Conservation (phyloP, 35 echinoderm and acorn worm species). For the Ptychodera flava region DNA sequence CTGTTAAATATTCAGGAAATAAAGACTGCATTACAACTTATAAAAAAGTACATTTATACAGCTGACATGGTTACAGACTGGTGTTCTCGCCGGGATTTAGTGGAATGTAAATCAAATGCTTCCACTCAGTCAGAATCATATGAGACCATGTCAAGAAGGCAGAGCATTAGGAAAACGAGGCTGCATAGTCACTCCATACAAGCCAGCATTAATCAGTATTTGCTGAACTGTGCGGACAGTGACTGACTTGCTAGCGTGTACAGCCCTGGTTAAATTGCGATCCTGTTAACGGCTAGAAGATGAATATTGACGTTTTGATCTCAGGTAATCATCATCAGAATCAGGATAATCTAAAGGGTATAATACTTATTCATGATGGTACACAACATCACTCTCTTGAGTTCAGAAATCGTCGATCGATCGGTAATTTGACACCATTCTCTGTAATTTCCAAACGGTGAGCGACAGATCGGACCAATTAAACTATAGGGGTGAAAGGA, state of each 20-base stretch:
- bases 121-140: background rate
- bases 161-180: background rate
- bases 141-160: too few relatives aligned
- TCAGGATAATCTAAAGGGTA: too few relatives aligned
- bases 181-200: background rate
- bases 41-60: background rate
- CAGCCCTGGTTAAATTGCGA: too few relatives aligned
- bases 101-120: background rate
- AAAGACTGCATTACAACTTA: background rate
- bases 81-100: background rate
- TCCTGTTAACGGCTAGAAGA: too few relatives aligned
- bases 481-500: background rate
- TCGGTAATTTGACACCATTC: too few relatives aligned
- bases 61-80: background rate
- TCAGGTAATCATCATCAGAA: too few relatives aligned
- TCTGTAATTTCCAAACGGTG: too few relatives aligned
- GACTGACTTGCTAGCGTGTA: too few relatives aligned
- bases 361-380: background rate
- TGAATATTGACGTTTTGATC: too few relatives aligned
- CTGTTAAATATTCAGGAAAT: background rate
- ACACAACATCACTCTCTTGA: too few relatives aligned
- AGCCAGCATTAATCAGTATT: background rate
- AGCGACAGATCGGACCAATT: background rate
- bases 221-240: too few relatives aligned
- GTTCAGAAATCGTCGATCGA: too few relatives aligned